Percentiles rank a stretch among this genome's conserved stretches.
phyloP scores from a whole-genome alignment of 1,140 invertebrate genomes.

The Aporrectodea caliginosa region DNA sequence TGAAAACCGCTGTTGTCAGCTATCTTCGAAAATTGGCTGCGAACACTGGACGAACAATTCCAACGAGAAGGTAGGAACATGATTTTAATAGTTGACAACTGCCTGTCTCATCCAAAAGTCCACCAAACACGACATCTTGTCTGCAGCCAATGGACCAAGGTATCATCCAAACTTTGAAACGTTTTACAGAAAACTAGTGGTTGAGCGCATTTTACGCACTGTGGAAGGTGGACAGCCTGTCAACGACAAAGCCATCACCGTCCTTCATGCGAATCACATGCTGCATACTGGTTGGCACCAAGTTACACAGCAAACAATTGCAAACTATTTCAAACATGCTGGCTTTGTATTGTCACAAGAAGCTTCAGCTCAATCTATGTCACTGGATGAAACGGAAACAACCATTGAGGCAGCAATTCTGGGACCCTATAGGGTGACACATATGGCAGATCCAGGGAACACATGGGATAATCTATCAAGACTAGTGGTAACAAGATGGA shows the following conservation, averaged over 20 bases:
- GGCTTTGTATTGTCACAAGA: background rate
- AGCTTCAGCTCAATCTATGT: background rate
- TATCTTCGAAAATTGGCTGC: constrained; percentile 44
- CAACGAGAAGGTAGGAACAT: constrained; percentile 30
- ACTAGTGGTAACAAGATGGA: no score
- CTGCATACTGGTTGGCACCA: background rate
- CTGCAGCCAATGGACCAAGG: constrained; percentile 58
- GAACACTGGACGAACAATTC: constrained; percentile 37
- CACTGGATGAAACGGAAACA: background rate
- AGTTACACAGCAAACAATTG: background rate
- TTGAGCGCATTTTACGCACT: background rate
- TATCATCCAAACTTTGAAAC: constrained; percentile 50
- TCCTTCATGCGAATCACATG: background rate
- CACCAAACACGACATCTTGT: constrained; percentile 54
- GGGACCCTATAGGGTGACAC: no score
- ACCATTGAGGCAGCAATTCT: background rate
- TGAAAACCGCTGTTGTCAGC: no score
- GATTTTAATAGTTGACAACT: constrained; percentile 41
- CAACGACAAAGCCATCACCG: background rate
- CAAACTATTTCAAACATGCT: background rate
- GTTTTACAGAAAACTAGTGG: constrained; percentile 18
- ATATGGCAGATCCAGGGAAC: background rate
- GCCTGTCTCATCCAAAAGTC: constrained; percentile 33
- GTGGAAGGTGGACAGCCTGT: background rate
- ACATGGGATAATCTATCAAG: no score